Conservation (phyloP, 2,113 vertebrate species). For the Haemorhous mexicanus region DNA sequence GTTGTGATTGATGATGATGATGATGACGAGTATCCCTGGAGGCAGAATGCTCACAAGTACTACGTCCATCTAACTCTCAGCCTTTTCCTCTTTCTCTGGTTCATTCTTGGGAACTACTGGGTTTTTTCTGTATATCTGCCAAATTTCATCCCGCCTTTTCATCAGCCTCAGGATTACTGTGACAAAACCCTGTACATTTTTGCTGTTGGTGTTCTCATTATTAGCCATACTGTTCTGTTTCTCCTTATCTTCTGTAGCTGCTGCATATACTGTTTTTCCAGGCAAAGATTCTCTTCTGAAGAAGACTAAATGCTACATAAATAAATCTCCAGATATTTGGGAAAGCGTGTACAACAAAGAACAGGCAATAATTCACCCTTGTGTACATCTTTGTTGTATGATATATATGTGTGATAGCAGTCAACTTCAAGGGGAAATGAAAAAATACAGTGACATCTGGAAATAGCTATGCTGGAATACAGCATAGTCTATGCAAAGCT, state of each 20-base stretch:
- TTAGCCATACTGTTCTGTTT: constrained; percentile 60
- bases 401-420: neutral
- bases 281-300: constrained; percentile 10
- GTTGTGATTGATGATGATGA: constrained; percentile 70
- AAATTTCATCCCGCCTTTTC: constrained; percentile 72
- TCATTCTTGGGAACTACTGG: constrained; percentile 73
- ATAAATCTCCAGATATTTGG: neutral
- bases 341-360: neutral
- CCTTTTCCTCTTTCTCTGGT: constrained; percentile 74
- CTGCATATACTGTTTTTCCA: constrained; percentile 60
- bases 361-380: constrained; percentile 22
- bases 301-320: constrained; percentile 49
- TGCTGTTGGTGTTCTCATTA: constrained; percentile 59
- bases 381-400: neutral
- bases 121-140: constrained; percentile 71
- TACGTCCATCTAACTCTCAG: constrained; percentile 70
- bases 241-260: constrained; percentile 57
- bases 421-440: neutral
- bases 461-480: neutral
- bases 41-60: constrained; percentile 70
- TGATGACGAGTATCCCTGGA: constrained; percentile 66
- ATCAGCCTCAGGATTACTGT: constrained; percentile 72
- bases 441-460: constrained; percentile 1
- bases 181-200: constrained; percentile 72
- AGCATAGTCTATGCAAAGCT: neutral